Evolutionary conservation across 1,140 invertebrate species (phyloP), one percentile per base, ranked within the genome.

Genomic region (Drosophila prosaltans): DNA sequence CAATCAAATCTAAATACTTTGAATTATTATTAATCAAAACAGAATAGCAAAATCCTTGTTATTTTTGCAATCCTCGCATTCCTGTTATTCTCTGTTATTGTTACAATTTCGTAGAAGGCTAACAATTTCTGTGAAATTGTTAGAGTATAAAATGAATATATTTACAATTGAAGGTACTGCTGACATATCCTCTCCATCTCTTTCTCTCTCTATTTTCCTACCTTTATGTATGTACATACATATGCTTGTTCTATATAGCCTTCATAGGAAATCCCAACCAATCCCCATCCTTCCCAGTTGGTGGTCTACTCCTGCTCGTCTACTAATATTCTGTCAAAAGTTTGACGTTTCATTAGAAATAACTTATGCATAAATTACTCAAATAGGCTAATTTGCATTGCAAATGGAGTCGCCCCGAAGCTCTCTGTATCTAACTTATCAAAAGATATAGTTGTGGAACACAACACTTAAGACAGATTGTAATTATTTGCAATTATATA

Each of bases 301-400:
- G 21, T 51, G 21, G 8, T 26, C 26, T 26, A 21, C 45, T 10
- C 45, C 45, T 51, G 45, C 45, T 51, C 21, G n/a, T 36, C 32
- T 36, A 30, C 28, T 30, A 3, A 30, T 30, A 36, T 36, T 36
- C 32, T 36, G 32, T 51, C 45, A 51, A 51, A 51, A 51, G 45
- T 59, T 59, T 59, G 57, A 51, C 45, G 45, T 40, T 59, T 40
- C 32, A 51, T 51, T 51, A 51, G 21, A 51, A 51, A 51, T 51
- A 51, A 51, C 45, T 51, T 51, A 51, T 51, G 45, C 45, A 51
- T 51, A 51, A 51, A 51, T 51, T 51, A 51, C 21, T 51, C 1
- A 21, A 51, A 51, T 51, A 51, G 45, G 45, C 45, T 51, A 51
- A 51, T 51, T 51, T 51, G 45, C 45, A 51, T 51, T 51, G 45